phyloP scores from a whole-genome alignment of 1,140 invertebrate genomes.

The Leptinotarsa lineolata region DNA sequence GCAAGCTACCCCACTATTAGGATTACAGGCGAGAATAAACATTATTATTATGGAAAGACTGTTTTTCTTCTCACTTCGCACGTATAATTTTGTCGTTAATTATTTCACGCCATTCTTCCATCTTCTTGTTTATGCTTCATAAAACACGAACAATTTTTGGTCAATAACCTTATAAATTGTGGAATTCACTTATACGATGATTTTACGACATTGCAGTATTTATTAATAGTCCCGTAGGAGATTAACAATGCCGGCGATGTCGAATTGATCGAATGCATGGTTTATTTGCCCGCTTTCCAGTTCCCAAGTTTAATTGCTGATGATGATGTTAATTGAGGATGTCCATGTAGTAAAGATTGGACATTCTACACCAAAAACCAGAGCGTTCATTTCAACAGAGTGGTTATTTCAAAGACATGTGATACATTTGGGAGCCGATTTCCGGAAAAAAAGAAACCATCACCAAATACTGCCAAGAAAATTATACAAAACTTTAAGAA shows the following conservation, averaged over 20 bases:
- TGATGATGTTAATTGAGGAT: neutral
- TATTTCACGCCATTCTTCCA: neutral
- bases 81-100: conserved; percentile 8
- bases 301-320: neutral
- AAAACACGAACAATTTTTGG: conserved; percentile 1
- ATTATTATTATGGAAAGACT: too few species aligned
- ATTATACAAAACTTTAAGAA: too few species aligned
- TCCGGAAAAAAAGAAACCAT: too few species aligned
- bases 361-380: neutral
- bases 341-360: neutral
- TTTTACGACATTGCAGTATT: neutral
- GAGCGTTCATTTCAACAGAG: neutral
- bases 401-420: too few species aligned
- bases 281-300: neutral
- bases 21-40: too few species aligned
- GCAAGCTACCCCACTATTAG: too few species aligned
- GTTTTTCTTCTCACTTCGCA: neutral
- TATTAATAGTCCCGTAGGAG: too few species aligned
- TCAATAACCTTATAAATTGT: conserved; percentile 12
- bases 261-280: too few species aligned
- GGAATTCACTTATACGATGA: conserved; percentile 3
- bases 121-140: neutral
- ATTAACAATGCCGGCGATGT: neutral
- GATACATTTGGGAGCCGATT: too few species aligned
- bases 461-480: too few species aligned